Percentiles rank a stretch among this genome's conserved stretches.
Evolutionary conservation across 2,113 vertebrate genomes (phyloP).

Genomic region (Copsychus sechellarum): DNA sequence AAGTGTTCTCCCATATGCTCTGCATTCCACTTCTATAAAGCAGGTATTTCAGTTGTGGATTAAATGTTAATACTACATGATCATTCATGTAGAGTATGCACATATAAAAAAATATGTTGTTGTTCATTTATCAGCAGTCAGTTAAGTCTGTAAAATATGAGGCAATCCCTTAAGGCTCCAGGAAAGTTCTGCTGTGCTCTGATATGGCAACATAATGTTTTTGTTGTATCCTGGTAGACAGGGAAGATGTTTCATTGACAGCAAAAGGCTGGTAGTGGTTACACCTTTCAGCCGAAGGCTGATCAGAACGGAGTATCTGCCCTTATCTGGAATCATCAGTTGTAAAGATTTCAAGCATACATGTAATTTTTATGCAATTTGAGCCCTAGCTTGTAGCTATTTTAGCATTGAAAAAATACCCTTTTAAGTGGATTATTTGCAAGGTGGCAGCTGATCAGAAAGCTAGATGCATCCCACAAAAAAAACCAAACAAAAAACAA

Average conservation of each 20-base stretch:
- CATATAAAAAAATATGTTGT: not conserved
- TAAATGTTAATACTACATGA: slow-evolving; percentile 30
- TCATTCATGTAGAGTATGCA: slow-evolving; percentile 42
- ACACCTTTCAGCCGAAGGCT: slow-evolving; percentile 65
- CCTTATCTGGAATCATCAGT: slow-evolving; percentile 62
- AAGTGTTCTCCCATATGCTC: not conserved
- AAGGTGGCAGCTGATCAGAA: slow-evolving; percentile 36
- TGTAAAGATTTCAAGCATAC: slow-evolving; percentile 66
- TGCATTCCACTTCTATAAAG: not conserved
- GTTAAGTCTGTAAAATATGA: slow-evolving; percentile 38
- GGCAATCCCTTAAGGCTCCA: slow-evolving; percentile 48
- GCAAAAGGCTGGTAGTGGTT: slow-evolving; percentile 19
- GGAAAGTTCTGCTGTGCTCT: not conserved
- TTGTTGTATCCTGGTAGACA: slow-evolving; percentile 37
- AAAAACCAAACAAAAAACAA: not conserved
- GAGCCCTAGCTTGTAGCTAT: slow-evolving; percentile 40
- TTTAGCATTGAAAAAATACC: slow-evolving; percentile 40
- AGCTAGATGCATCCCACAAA: not conserved
- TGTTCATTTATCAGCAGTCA: slow-evolving; percentile 51
- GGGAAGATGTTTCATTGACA: slow-evolving; percentile 53
- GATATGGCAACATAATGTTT: slow-evolving; percentile 51
- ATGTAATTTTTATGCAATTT: slow-evolving; percentile 64
- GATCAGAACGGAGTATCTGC: slow-evolving; percentile 29
- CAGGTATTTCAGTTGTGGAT: slow-evolving; percentile 24
- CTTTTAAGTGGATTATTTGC: slow-evolving; percentile 45